Conservation (phyloP, 2,888 invertebrate species). For the Mechanitis mazaeus region DNA sequence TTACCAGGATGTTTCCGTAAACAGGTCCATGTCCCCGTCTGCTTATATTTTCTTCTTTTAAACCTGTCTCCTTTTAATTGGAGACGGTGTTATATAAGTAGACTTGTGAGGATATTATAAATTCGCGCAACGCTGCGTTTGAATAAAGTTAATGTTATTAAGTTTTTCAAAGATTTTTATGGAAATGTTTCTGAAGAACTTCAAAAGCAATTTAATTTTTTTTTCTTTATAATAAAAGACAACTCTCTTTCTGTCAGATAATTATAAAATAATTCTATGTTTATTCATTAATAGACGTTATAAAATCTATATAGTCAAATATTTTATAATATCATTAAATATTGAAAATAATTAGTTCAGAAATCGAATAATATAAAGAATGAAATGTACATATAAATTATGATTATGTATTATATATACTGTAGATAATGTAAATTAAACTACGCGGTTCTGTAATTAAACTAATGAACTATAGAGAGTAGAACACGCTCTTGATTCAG, state of each 20-base stretch:
- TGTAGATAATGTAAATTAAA: too few species aligned
- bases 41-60: constrained; percentile 65
- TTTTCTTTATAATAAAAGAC: constrained; percentile 1
- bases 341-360: too few species aligned
- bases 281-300: too few species aligned
- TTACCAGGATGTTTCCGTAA: constrained; percentile 75
- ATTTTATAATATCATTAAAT: too few species aligned
- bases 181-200: constrained; percentile 44
- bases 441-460: too few species aligned
- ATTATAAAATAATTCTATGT: constrained; percentile 7
- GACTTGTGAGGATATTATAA: constrained; percentile 74
- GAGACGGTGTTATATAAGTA: constrained; percentile 67
- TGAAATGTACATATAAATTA: too few species aligned
- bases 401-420: too few species aligned
- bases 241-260: background rate
- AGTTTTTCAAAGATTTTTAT: constrained; percentile 62
- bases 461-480: too few species aligned
- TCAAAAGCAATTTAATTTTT: constrained; percentile 50
- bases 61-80: constrained; percentile 74
- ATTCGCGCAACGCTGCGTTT: constrained; percentile 63
- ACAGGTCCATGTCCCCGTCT: constrained; percentile 69
- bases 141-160: constrained; percentile 67
- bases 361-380: too few species aligned
- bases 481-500: too few species aligned
- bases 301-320: too few species aligned